These are phyloP conservation scores for Pristiophorus japonicus DNA, from an alignment of 2,113 vertebrate species.

Conservation along the genomic window DNA sequence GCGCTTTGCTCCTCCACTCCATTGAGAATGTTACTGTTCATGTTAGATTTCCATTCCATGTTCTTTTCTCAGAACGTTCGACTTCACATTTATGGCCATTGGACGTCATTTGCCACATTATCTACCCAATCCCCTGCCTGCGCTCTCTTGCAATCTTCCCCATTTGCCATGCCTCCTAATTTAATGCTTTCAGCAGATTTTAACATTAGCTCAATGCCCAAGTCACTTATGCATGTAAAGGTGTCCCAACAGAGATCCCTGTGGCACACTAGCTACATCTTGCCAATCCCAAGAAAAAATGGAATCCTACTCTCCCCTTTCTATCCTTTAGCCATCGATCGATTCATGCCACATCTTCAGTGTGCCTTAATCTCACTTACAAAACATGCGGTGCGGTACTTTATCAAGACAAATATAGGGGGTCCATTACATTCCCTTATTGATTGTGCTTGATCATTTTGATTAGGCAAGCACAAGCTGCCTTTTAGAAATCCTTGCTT, in stretches of 20 bases:
- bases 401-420: background rate
- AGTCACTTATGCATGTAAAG: background rate
- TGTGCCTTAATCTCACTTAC: background rate
- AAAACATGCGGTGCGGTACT: background rate
- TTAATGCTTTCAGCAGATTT: background rate
- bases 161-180: background rate
- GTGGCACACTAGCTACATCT: background rate
- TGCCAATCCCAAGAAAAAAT: background rate
- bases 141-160: background rate
- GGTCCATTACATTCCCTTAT: background rate
- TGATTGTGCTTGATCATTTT: background rate
- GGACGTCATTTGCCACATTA: background rate
- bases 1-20: no score
- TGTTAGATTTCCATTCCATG: background rate
- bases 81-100: no score
- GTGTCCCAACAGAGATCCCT: background rate
- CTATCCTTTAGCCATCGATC: background rate
- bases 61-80: no score
- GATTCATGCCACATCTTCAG: background rate
- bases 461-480: background rate
- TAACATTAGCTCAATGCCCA: background rate
- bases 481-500: conserved; percentile 1
- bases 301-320: background rate
- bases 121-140: background rate
- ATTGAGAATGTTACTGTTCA: no score